Base-by-base conservation (phyloP, 2,888 invertebrate species). In the Coleophora deauratella region DNA sequence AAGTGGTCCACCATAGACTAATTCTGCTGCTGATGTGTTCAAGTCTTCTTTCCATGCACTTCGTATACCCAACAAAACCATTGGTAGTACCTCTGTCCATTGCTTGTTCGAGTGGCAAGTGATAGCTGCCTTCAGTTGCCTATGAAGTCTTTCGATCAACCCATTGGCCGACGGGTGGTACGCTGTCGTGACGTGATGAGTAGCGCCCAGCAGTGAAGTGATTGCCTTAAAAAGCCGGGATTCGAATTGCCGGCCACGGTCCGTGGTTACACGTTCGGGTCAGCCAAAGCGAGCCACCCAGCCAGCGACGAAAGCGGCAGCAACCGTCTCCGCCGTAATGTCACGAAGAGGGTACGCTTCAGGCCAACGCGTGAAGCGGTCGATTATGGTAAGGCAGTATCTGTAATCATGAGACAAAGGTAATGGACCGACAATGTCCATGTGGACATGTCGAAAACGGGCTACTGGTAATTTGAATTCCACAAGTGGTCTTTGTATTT, bases 311-410 rank as follows among this genome's bases (percentile, higher is more conserved):
- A 82, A 55, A 2, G 66, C 59, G n/a, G 45, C 38, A 1, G 68
- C 70, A 1, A 66, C 62, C 1, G 67, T 64, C 40, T 63, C 65
- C 0, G 72, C 73, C 0, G 67, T 65, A n/a, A 70, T 71, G 39
- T 72, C 59, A 0, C 2, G 6, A 6, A 34, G 27, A 3, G 39
- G 39, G 8, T 9, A 10, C 10, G 39, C 39, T n/a, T 33, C 34
- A 13, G 39, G 14, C 28, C 39, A 27, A 6, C 33, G 15, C 3
- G 28, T 28, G 33, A n/a, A n/a, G n/a, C n/a, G n/a, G n/a, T n/a
- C n/a, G n/a, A n/a, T n/a, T n/a, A n/a, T n/a, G n/a, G n/a, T 38
- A 9, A 38, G 33, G 12, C 33, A 33, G 13, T 33, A 33, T 27
- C 27, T 33, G 11, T 36, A 35, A 14, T 14, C 35, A 7, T 9